Percentiles rank a stretch among this genome's conserved stretches.
Conservation (phyloP, 2,797 vertebrate genomes). For the Gymnothorax reevesii region DNA sequence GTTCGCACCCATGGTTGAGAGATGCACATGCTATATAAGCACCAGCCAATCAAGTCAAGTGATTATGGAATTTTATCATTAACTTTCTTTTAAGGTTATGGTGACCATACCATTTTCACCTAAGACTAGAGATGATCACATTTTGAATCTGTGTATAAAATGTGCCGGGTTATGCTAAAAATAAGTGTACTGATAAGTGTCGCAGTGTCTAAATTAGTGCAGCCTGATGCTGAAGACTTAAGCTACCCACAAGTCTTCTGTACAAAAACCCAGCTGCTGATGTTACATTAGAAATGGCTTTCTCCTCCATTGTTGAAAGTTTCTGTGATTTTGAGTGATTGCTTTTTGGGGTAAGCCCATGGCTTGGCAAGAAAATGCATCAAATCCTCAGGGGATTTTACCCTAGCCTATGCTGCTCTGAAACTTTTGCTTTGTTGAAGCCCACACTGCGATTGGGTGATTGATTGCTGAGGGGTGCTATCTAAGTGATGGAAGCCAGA, state of each 20-base stretch:
- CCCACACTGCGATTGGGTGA: not conserved
- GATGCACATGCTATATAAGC: not conserved
- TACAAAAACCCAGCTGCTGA: not conserved
- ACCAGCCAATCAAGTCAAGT: not conserved
- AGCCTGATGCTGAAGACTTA: not conserved
- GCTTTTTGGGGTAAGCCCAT: not conserved
- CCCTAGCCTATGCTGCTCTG: not conserved
- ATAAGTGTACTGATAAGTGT: not conserved
- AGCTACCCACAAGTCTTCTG: not conserved
- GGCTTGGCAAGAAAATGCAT: not conserved
- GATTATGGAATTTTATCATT: not conserved
- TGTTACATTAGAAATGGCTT: not conserved
- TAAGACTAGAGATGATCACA: not conserved
- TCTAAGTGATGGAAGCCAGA: conserved; percentile 6
- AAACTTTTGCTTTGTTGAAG: not conserved
- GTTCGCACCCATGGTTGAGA: not conserved
- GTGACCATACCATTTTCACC: not conserved
- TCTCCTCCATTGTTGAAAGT: not conserved
- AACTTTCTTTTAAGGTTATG: not conserved
- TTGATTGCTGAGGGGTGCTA: not conserved
- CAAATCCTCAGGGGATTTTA: not conserved
- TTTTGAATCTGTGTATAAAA: not conserved
- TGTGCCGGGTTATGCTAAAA: not conserved
- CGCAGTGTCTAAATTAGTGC: not conserved
- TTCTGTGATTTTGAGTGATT: not conserved